phyloP scores from a whole-genome alignment of 2,113 vertebrate genomes.

The Ptilonorhynchus violaceus region DNA sequence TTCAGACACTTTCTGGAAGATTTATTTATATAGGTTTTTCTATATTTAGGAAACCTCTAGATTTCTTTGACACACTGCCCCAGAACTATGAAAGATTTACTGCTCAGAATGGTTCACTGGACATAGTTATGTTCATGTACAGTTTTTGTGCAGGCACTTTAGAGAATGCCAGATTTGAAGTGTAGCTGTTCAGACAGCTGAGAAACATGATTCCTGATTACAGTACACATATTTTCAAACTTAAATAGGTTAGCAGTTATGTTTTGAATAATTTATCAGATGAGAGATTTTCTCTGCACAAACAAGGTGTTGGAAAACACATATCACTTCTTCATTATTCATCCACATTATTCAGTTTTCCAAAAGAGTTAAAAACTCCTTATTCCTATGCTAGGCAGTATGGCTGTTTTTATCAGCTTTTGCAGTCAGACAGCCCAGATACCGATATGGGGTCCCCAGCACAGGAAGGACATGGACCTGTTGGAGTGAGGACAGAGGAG shows the following conservation, averaged over 20 bases:
- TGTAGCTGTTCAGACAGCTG: neutral
- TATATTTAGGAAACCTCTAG: neutral
- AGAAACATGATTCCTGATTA: neutral
- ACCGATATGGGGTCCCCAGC: neutral
- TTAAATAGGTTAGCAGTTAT: conserved; percentile 31
- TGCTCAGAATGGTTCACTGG: neutral
- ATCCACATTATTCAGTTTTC: neutral
- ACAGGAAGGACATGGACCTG: neutral
- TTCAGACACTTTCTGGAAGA: neutral
- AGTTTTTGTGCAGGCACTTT: neutral
- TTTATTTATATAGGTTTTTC: neutral
- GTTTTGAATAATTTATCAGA: conserved; percentile 34
- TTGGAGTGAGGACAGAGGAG: neutral
- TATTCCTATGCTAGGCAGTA: neutral
- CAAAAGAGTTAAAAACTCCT: neutral
- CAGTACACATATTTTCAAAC: neutral
- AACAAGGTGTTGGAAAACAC: neutral
- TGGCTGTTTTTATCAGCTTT: neutral
- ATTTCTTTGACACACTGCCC: neutral
- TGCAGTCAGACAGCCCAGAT: neutral
- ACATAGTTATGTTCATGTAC: neutral
- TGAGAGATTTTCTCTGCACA: neutral
- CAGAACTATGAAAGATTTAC: neutral
- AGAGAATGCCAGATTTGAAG: neutral
- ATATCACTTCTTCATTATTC: neutral